phyloP scores from a whole-genome alignment of 2,113 vertebrate species.

The Dicaeum eximium region DNA sequence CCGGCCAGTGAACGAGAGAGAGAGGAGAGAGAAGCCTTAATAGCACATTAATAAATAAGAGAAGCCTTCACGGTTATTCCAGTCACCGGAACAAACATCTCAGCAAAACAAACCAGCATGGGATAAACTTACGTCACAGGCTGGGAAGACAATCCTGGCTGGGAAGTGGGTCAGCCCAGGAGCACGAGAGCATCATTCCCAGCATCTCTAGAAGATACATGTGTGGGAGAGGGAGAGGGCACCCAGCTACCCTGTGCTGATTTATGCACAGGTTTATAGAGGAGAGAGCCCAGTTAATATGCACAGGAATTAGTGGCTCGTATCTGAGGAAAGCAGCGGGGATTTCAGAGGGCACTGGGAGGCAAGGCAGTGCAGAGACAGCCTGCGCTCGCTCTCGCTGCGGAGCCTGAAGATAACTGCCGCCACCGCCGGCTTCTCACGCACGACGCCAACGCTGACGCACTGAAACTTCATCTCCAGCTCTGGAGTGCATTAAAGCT shows the following conservation, averaged over 20 bases:
- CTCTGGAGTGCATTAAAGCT: background rate
- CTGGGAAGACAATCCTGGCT: background rate
- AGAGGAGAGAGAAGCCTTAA: background rate
- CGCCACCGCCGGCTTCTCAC: background rate
- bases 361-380: background rate
- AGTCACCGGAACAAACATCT: background rate
- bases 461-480: background rate
- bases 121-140: background rate
- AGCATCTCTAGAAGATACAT: background rate
- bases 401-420: background rate
- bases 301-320: background rate
- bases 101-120: conserved; percentile 34
- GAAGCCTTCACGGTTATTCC: conserved; percentile 9
- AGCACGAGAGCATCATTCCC: background rate
- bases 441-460: background rate
- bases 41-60: conserved; percentile 20
- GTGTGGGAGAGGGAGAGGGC: fast-evolving
- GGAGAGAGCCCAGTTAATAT: background rate
- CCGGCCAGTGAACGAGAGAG: background rate
- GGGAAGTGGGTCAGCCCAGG: conserved; percentile 33
- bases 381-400: background rate
- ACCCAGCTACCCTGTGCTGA: background rate
- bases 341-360: background rate
- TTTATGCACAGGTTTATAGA: background rate
- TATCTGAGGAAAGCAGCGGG: background rate